These are phyloP conservation scores for Dysidea cf. avara DNA, from an alignment of 37 sponge, comb jelly and placozoan species.

Conservation along the genomic window DNA sequence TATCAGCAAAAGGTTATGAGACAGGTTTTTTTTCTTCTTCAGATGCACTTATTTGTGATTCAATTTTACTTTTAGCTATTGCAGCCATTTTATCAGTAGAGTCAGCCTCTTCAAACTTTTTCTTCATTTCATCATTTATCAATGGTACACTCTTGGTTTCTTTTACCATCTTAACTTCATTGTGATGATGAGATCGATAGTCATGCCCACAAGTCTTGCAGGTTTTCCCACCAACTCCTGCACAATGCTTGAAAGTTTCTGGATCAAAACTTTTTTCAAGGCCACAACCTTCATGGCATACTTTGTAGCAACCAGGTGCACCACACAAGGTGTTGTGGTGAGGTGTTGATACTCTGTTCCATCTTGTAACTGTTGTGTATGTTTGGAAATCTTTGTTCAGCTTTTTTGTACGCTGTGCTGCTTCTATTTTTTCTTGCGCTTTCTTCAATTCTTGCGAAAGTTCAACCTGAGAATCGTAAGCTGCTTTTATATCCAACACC, in stretches of 20 bases:
- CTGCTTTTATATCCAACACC: background rate
- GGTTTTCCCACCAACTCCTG: too few relatives aligned
- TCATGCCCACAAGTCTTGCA: too few relatives aligned
- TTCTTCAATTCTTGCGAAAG: background rate
- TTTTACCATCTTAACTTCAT: background rate
- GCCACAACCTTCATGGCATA: constrained; percentile 30
- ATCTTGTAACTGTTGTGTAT: background rate
- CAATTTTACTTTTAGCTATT: background rate
- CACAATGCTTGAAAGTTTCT: constrained; percentile 25
- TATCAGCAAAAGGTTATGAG: background rate
- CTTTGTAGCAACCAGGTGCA: constrained; percentile 15
- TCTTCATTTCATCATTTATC: constrained; percentile 8
- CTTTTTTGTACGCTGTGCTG: background rate
- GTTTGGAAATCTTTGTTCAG: constrained; percentile 2
- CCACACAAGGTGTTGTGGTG: constrained; percentile 44
- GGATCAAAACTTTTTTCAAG: constrained; percentile 12
- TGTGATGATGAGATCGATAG: constrained; percentile 25
- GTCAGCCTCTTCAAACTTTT: constrained; percentile 28
- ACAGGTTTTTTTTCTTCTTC: constrained; percentile 14
- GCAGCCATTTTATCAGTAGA: constrained; percentile 6
- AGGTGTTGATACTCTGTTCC: background rate
- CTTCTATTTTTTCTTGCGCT: constrained; percentile 1
- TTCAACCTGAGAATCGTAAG: constrained; percentile 3
- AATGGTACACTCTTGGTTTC: background rate
- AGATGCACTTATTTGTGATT: background rate